Conservation (phyloP, 2,797 vertebrate genomes). For the Acanthurus lineatus region DNA sequence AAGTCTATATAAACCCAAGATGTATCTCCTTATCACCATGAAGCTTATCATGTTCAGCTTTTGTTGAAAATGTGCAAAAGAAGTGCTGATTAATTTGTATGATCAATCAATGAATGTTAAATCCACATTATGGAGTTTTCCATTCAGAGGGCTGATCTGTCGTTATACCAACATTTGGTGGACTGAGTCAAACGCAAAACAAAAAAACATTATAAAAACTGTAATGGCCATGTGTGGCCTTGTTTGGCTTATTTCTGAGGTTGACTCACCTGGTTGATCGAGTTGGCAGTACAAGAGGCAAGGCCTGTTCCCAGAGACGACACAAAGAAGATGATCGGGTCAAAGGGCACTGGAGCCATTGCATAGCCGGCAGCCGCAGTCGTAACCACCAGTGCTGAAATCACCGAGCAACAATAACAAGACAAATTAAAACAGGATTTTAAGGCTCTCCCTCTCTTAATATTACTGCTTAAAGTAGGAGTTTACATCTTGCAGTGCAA, state of each 20-base stretch:
- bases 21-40: neutral
- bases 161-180: neutral
- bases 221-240: neutral
- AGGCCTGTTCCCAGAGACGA: slow-evolving; percentile 92
- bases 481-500: neutral
- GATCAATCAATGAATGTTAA: neutral
- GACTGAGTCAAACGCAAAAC: neutral
- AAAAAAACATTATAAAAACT: neutral
- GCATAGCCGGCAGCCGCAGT: slow-evolving; percentile 94
- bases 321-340: slow-evolving; percentile 89
- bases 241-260: neutral
- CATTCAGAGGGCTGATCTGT: neutral
- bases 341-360: slow-evolving; percentile 94
- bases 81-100: neutral
- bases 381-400: slow-evolving; percentile 93
- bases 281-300: slow-evolving; percentile 94
- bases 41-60: neutral
- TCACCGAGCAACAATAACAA: neutral
- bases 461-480: neutral
- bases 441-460: neutral
- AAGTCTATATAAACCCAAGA: neutral
- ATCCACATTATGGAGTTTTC: neutral
- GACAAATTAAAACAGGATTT: neutral
- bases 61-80: neutral
- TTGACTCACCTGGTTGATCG: slow-evolving; percentile 96